Base-by-base conservation (phyloP, 2,797 vertebrate species). In the Microctenopoma stevenorrisi region DNA sequence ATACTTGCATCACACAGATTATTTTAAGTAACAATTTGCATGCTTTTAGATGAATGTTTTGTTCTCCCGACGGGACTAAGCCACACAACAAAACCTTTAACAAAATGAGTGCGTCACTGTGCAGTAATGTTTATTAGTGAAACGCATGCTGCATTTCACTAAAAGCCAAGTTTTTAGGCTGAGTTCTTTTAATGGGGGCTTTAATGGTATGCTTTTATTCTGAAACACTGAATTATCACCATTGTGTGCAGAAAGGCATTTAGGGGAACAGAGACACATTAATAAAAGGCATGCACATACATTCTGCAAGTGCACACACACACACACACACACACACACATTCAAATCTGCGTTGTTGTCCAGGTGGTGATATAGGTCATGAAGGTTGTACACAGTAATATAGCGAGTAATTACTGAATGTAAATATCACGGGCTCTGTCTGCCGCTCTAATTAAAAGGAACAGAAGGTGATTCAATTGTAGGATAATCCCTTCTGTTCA, bases 361-460 rank as follows among this genome's bases (percentile, higher is more conserved):
- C 78, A 76, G 81, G 72, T 83, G 67, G 40, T 11, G 22, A 30
- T 37, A 50, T 2, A 54, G 85, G 85, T 84, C 72, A 46, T 2
- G 22, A 69, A 86, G 86, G 86, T 86, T 83, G 76, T 75, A 61
- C 11, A 42, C 50, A 70, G 70, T 88, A 84, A 88, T 79, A 84
- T 42, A 68, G 79, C 30, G 43, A 79, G 74, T 89, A 89, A 93
- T 94, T 92, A 92, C 66, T 73, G 50, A 85, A 84, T 63, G 84
- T 89, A 92, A 92, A 94, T 90, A 92, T 83, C 85, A 88, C 76
- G 49, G 61, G 68, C 73, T 82, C 75, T 51, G 71, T 58, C 69
- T 30, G 56, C 75, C 37, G 75, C 55, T n/a, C 44, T 91, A 88
- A 92, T 91, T 88, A 88, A 87, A 89, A 64, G 22, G 48, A 87